Percentiles rank a stretch among this genome's conserved stretches.
Evolutionary conservation across 1,140 invertebrate species (phyloP).

Genomic region (Pseudomyrmex flavicornis): DNA sequence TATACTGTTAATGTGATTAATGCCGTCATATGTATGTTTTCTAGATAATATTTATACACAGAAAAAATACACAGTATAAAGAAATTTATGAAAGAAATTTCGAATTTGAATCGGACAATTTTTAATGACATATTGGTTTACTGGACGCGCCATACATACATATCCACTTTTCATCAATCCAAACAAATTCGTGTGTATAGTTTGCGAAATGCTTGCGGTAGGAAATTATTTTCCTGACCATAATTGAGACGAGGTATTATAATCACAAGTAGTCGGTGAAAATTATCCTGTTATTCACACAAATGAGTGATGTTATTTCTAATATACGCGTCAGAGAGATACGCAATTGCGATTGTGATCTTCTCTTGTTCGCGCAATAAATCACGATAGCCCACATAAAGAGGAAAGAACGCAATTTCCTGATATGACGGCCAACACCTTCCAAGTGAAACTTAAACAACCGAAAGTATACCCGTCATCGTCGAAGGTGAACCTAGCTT

Average conservation of each 20-base stretch:
- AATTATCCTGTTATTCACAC: neutral
- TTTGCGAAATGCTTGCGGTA: neutral
- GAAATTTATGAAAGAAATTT: conserved; percentile 12
- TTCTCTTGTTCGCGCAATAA: conserved; percentile 23
- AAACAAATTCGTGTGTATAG: neutral
- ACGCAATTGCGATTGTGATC: neutral
- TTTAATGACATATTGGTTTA: conserved; percentile 23
- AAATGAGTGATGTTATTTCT: conserved; percentile 14
- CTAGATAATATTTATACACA: neutral
- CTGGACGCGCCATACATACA: conserved; percentile 24
- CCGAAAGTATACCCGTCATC: conserved; percentile 38
- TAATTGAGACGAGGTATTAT: neutral
- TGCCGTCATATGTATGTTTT: neutral
- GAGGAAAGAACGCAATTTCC: conserved; percentile 54
- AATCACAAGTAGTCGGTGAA: neutral
- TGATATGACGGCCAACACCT: conserved; percentile 13
- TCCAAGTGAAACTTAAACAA: conserved; percentile 27
- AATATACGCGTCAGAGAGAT: neutral
- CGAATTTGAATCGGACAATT: conserved; percentile 14
- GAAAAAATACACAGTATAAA: neutral
- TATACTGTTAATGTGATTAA: conserved; percentile 34
- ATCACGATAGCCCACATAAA: conserved; percentile 10
- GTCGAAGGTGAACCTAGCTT: conserved; percentile 66
- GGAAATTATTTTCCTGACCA: neutral
- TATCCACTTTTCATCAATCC: conserved; percentile 12